Conservation (phyloP, 2,113 vertebrate species). For the Pipa parva region DNA sequence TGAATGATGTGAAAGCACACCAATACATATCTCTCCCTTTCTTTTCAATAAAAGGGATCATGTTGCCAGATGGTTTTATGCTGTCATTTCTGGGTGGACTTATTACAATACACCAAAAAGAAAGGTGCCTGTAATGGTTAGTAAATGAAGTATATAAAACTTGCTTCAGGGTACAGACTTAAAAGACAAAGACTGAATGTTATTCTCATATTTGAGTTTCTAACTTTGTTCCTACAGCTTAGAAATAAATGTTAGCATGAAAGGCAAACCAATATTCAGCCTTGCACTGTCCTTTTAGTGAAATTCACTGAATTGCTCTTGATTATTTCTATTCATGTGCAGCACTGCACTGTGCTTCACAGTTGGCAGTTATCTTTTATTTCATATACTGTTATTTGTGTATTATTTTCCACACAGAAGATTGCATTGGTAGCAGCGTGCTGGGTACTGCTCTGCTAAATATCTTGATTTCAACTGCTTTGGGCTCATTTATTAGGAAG, state of each 20-base stretch:
- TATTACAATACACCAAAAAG: too few relatives aligned
- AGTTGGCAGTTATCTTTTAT: not conserved
- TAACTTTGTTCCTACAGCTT: not conserved
- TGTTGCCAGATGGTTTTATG: too few relatives aligned
- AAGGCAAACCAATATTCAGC: not conserved
- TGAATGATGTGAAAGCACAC: too few relatives aligned
- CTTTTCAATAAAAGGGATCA: too few relatives aligned
- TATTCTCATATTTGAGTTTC: not conserved
- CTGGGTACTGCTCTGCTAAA: not conserved
- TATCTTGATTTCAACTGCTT: not conserved
- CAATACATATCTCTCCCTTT: too few relatives aligned
- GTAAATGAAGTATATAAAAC: not conserved
- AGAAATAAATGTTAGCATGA: not conserved
- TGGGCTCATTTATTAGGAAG: not conserved
- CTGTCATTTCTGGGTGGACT: too few relatives aligned
- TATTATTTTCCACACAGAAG: not conserved
- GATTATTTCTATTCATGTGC: not conserved
- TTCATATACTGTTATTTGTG: not conserved
- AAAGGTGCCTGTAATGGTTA: not conserved
- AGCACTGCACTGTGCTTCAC: not conserved
- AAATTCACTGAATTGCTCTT: not conserved
- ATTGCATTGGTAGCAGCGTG: not conserved
- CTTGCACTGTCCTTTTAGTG: not conserved
- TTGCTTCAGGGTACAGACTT: not conserved
- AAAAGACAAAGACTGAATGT: not conserved